These are phyloP conservation scores for Harmothoe impar DNA, from an alignment of 2,888 invertebrate genomes.

Conservation along the genomic window DNA sequence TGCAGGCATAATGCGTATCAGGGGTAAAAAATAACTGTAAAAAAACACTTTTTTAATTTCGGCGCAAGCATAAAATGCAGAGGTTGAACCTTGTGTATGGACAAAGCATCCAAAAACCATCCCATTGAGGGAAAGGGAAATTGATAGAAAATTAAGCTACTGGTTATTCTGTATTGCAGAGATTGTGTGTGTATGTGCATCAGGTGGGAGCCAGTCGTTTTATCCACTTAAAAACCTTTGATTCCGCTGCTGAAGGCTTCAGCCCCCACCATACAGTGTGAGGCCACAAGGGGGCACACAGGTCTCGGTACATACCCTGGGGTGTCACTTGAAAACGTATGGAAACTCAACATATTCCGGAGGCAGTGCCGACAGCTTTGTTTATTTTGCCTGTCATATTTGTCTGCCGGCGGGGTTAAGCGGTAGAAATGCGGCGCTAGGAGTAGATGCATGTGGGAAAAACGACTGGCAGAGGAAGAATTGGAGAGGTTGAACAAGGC, in stretches of 20 bases:
- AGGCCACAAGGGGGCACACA: neutral
- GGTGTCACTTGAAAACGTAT: neutral
- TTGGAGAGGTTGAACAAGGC: neutral
- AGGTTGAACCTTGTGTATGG: too few species aligned
- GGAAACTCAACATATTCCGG: conserved; percentile 1
- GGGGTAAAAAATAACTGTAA: too few species aligned
- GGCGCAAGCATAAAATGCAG: too few species aligned
- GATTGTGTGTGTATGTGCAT: neutral
- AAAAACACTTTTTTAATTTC: too few species aligned
- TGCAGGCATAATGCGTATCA: too few species aligned
- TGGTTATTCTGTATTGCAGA: too few species aligned
- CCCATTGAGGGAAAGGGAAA: too few species aligned
- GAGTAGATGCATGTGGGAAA: too few species aligned
- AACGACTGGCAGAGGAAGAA: neutral
- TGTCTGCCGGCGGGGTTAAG: neutral
- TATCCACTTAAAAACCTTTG: neutral
- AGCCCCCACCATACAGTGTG: too few species aligned
- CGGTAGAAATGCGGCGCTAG: neutral
- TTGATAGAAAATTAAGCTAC: too few species aligned
- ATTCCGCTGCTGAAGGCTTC: neutral
- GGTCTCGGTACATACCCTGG: neutral
- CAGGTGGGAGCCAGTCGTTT: neutral
- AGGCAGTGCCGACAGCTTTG: neutral
- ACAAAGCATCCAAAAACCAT: too few species aligned
- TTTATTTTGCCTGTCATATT: conserved; percentile 34